Conservation (phyloP, 2,797 vertebrate genomes). For the Diplodus puntazzo region DNA sequence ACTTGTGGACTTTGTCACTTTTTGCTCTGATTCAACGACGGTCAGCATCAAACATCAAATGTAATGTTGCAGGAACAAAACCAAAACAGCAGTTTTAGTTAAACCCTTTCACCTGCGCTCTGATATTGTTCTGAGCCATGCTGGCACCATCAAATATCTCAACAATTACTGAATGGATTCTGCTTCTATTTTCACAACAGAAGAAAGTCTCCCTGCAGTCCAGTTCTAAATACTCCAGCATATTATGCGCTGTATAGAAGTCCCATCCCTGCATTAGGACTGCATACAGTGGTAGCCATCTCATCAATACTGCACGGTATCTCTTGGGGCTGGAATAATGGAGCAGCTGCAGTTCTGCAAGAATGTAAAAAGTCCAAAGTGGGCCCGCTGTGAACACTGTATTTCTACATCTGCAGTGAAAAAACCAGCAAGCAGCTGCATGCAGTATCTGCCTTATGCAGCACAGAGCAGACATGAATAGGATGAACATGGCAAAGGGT, state of each 20-base stretch:
- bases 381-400: conserved; percentile 31
- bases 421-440: conserved; percentile 23
- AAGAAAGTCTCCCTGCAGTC: conserved; percentile 14
- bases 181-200: neutral
- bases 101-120: too few relatives aligned
- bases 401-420: conserved; percentile 28
- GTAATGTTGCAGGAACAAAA: too few relatives aligned
- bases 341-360: conserved; percentile 60
- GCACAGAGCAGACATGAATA: neutral
- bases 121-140: too few relatives aligned
- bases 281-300: conserved; percentile 15
- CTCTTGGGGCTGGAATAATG: conserved; percentile 46
- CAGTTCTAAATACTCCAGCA: conserved; percentile 2
- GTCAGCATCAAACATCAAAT: too few relatives aligned
- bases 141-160: too few relatives aligned
- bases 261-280: conserved; percentile 26
- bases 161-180: too few relatives aligned
- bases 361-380: conserved; percentile 35
- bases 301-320: conserved; percentile 27
- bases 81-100: too few relatives aligned
- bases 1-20: too few relatives aligned
- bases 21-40: too few relatives aligned
- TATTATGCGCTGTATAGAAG: neutral
- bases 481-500: conserved; percentile 4
- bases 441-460: neutral